phyloP scores from a whole-genome alignment of 2,888 invertebrate genomes.

The Gerosis bhagava region DNA sequence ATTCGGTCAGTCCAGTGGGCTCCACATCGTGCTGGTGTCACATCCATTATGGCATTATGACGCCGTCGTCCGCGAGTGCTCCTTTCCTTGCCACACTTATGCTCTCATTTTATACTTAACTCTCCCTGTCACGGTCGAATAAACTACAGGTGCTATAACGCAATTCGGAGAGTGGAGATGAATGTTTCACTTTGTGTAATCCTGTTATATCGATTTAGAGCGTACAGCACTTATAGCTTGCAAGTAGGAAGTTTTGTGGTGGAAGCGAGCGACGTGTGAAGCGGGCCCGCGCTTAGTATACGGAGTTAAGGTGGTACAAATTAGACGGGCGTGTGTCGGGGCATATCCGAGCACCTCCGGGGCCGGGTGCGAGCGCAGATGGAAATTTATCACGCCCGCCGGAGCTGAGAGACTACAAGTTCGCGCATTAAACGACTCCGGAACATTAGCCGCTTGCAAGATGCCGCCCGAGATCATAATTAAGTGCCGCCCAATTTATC shows the following conservation, averaged over 20 bases:
- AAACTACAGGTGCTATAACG: no score
- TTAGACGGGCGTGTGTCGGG: constrained; percentile 28
- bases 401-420: constrained; percentile 77
- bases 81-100: no score
- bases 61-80: not conserved
- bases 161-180: constrained; percentile 2
- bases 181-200: constrained; percentile 12
- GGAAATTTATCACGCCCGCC: constrained; percentile 79
- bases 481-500: constrained; percentile 82
- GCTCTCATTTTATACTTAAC: no score
- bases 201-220: constrained; percentile 20
- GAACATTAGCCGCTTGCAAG: constrained; percentile 81
- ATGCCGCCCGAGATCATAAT: constrained; percentile 82
- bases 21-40: no score
- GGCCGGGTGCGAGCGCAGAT: constrained; percentile 59
- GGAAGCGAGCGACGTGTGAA: constrained; percentile 11
- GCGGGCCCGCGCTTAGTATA: constrained; percentile 10
- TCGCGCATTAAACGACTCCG: constrained; percentile 81
- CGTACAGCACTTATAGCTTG: constrained; percentile 12
- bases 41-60: constrained; percentile 2
- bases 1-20: no score
- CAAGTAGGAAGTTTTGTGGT: constrained; percentile 19
- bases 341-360: constrained; percentile 36
- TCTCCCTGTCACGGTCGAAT: no score
- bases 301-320: constrained; percentile 33